Percentiles rank a stretch among this genome's conserved stretches.
phyloP scores from a whole-genome alignment of 37 sponge, comb jelly and placozoan species.

The Ephydatia muelleri region DNA sequence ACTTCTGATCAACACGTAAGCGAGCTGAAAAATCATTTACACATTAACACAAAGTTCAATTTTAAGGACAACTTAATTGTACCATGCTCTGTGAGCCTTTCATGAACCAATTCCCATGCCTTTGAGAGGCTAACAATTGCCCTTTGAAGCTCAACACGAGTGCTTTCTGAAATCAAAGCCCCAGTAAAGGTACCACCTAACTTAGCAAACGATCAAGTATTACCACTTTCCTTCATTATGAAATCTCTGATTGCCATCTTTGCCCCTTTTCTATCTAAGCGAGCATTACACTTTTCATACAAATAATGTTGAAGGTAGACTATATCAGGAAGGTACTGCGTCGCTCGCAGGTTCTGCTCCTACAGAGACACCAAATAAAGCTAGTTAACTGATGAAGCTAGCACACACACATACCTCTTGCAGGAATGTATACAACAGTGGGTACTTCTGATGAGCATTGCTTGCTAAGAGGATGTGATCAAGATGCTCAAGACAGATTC shows the following conservation, averaged over 20 bases:
- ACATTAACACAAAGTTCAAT: neutral
- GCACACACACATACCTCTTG: neutral
- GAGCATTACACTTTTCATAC: conserved; percentile 32
- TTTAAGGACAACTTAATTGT: neutral
- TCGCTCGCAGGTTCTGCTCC: conserved; percentile 51
- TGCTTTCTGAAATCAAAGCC: conserved; percentile 20
- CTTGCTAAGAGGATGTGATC: conserved; percentile 21
- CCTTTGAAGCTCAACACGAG: conserved; percentile 4
- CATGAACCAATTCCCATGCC: conserved; percentile 54
- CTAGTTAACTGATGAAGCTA: neutral
- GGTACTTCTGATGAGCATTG: conserved; percentile 7
- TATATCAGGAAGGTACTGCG: conserved; percentile 75
- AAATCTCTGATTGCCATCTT: conserved; percentile 36
- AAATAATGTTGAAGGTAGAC: conserved; percentile 55
- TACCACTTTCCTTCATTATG: neutral
- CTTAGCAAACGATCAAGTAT: neutral
- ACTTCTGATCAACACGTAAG: conserved; percentile 27
- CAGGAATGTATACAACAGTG: neutral
- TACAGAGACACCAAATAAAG: neutral
- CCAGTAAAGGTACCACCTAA: neutral
- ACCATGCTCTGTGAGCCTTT: conserved; percentile 43
- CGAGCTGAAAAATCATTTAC: conserved; percentile 18
- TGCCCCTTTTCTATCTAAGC: conserved; percentile 11
- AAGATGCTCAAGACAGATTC: conserved; percentile 64
- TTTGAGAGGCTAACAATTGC: conserved; percentile 22